Evolutionary conservation across 2,113 vertebrate genomes (phyloP).

Genomic region (Platysternon megacephalum): DNA sequence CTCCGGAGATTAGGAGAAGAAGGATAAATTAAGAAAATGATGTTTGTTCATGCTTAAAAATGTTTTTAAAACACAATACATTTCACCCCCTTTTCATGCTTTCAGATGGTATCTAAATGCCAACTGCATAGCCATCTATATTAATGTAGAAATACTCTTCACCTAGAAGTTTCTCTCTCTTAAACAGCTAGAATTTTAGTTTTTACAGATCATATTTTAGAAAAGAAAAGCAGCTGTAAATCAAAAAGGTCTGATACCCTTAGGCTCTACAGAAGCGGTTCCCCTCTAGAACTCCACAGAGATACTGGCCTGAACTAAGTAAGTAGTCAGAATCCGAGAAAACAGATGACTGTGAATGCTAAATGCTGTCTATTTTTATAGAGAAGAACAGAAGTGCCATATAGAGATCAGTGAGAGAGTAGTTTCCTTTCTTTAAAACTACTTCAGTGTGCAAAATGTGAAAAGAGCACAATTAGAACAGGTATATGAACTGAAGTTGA

Average conservation of each 20-base stretch:
- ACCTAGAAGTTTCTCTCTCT: neutral
- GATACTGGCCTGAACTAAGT: neutral
- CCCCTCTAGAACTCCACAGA: neutral
- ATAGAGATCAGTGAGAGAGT: neutral
- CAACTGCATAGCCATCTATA: neutral
- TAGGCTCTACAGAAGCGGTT: neutral
- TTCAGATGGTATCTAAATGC: neutral
- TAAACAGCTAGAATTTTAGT: neutral
- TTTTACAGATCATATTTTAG: neutral
- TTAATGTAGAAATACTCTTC: too few relatives aligned
- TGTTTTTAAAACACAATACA: neutral
- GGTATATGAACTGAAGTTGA: neutral
- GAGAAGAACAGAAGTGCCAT: neutral
- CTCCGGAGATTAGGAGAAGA: too few relatives aligned
- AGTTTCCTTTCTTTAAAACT: neutral
- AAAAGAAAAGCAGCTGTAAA: accelerated
- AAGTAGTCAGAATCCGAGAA: neutral
- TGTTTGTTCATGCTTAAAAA: too few relatives aligned
- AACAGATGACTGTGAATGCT: neutral
- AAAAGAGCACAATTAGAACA: neutral
- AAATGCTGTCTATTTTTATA: neutral
- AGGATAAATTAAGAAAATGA: too few relatives aligned
- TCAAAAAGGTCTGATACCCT: neutral
- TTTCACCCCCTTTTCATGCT: neutral
- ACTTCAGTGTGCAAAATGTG: accelerated